Conservation (phyloP, 2,797 vertebrate species). For the Sternotherus odoratus region DNA sequence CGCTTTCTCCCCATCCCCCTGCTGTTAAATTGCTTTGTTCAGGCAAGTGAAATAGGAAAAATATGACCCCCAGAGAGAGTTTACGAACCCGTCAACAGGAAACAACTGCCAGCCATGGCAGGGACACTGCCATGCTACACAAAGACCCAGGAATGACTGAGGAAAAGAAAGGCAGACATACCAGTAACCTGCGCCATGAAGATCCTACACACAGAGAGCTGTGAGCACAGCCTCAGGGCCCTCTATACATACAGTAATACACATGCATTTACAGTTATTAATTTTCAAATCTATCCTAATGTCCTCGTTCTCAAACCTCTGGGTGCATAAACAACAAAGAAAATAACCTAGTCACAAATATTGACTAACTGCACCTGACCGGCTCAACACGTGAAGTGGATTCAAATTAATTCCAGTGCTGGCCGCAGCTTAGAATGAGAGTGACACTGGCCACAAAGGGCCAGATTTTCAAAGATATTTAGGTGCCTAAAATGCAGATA, state of each 20-base stretch:
- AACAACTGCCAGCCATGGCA: neutral
- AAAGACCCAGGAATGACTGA: neutral
- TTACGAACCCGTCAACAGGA: conserved; percentile 10
- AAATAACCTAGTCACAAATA: neutral
- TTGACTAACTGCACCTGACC: neutral
- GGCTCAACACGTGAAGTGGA: neutral
- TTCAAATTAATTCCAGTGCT: neutral
- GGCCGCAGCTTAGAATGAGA: neutral
- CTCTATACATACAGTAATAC: neutral
- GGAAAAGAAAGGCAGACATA: neutral
- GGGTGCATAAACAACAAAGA: neutral
- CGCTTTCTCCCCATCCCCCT: neutral
- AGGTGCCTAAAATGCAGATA: neutral
- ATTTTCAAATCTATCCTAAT: too few relatives aligned
- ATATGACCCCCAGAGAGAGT: neutral
- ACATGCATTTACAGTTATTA: neutral
- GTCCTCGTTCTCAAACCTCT: neutral
- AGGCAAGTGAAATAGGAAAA: conserved; percentile 1
- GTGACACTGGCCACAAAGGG: neutral
- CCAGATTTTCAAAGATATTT: neutral
- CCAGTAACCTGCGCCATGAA: neutral
- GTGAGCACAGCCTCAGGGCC: neutral
- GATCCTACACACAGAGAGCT: neutral
- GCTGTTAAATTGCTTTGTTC: neutral
- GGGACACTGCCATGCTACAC: neutral